phyloP scores from a whole-genome alignment of 2,113 vertebrate genomes.

The Motacilla tschutschensis region DNA sequence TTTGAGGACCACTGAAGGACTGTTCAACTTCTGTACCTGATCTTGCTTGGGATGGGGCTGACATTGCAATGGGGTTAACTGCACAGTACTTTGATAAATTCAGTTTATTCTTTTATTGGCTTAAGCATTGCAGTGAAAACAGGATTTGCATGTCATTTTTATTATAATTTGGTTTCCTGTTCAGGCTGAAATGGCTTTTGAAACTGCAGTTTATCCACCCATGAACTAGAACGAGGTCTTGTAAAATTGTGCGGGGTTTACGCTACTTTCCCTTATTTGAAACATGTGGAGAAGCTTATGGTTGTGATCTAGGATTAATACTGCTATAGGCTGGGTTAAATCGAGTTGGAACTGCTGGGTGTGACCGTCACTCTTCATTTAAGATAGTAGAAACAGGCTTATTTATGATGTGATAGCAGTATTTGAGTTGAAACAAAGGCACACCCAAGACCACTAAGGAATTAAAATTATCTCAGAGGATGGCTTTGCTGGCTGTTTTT shows the following conservation, averaged over 20 bases:
- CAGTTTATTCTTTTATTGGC: slow-evolving; percentile 23
- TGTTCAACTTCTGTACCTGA: neutral
- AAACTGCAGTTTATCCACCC: slow-evolving; percentile 55
- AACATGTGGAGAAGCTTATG: slow-evolving; percentile 57
- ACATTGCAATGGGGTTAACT: neutral
- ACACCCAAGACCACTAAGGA: slow-evolving; percentile 29
- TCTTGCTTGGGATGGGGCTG: neutral
- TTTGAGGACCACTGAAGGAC: neutral
- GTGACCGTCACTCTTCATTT: slow-evolving; percentile 58
- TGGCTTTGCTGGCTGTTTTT: neutral
- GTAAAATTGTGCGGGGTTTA: slow-evolving; percentile 47
- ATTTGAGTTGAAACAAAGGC: slow-evolving; percentile 33
- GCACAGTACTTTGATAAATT: slow-evolving; percentile 5
- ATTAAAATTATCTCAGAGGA: slow-evolving; percentile 17
- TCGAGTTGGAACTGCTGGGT: slow-evolving; percentile 42
- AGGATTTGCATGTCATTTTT: slow-evolving; percentile 65
- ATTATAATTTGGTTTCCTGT: slow-evolving; percentile 61
- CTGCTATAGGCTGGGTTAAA: slow-evolving; percentile 29
- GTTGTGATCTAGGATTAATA: slow-evolving; percentile 58
- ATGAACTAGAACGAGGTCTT: slow-evolving; percentile 44
- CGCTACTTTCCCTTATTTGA: slow-evolving; percentile 37
- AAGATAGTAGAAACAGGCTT: slow-evolving; percentile 41
- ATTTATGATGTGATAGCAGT: slow-evolving; percentile 40
- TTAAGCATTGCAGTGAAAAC: slow-evolving; percentile 41
- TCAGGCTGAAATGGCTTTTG: slow-evolving; percentile 43